Conservation (phyloP, 1,140 invertebrate genomes). For the Acyrthosiphon pisum region DNA sequence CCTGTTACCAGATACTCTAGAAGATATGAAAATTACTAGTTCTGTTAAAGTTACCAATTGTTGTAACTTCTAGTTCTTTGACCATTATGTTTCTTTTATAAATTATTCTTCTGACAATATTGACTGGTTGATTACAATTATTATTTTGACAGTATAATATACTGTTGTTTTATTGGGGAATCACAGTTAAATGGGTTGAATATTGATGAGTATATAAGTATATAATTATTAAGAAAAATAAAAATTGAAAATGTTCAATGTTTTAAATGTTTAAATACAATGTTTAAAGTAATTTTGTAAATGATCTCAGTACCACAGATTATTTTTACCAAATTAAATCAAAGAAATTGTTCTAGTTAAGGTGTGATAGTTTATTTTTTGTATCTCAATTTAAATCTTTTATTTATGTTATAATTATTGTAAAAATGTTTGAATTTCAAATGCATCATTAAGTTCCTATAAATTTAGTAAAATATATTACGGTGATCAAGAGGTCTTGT, state of each 20-base stretch:
- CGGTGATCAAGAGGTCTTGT: background rate
- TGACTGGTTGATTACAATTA: background rate
- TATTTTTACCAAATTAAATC: background rate
- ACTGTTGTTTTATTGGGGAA: background rate
- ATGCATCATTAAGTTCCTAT: background rate
- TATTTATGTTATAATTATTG: background rate
- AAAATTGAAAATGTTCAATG: background rate
- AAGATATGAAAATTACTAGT: slow-evolving; percentile 63
- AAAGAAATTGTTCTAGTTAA: background rate
- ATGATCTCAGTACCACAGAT: background rate
- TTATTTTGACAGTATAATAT: background rate
- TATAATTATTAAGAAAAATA: background rate
- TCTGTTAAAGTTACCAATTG: slow-evolving; percentile 35
- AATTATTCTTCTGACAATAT: background rate
- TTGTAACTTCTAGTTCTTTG: slow-evolving; percentile 12
- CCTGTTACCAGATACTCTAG: slow-evolving; percentile 69
- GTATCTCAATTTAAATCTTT: background rate
- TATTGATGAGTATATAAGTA: background rate
- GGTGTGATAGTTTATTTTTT: background rate
- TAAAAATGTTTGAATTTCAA: background rate
- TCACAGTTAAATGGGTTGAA: background rate
- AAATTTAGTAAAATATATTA: background rate
- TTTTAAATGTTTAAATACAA: background rate
- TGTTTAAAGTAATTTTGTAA: background rate
- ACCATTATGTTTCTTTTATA: background rate